phyloP scores from a whole-genome alignment of 2,113 vertebrate genomes.

The Mus musculus region DNA sequence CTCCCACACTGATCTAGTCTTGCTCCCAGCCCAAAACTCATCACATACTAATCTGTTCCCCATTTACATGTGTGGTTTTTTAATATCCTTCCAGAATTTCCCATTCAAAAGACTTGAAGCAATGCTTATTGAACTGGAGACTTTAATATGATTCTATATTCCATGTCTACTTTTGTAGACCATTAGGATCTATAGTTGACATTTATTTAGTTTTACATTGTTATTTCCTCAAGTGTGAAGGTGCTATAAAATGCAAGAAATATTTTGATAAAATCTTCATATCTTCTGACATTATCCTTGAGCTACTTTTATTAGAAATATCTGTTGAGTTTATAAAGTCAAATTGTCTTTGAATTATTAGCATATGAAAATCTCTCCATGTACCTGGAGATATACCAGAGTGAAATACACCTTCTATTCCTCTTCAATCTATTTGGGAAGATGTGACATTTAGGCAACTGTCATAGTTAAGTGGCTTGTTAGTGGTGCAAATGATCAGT shows the following conservation, averaged over 20 bases:
- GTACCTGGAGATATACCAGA: not conserved
- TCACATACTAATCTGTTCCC: constrained; percentile 20
- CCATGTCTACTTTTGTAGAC: constrained; percentile 26
- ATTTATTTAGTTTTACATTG: constrained; percentile 3
- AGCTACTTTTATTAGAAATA: constrained; percentile 10
- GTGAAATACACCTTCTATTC: not conserved
- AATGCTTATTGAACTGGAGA: not conserved
- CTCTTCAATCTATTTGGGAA: not conserved
- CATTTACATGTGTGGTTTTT: constrained; percentile 29
- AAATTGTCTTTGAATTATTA: not conserved
- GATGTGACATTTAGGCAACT: not conserved
- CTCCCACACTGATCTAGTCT: not conserved
- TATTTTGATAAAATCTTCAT: constrained; percentile 11
- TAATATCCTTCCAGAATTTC: constrained; percentile 34
- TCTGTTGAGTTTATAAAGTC: not conserved
- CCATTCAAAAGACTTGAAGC: constrained; percentile 40
- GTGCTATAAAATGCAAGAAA: constrained; percentile 2
- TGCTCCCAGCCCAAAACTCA: not conserved
- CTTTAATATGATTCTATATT: constrained; percentile 39
- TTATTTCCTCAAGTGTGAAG: constrained; percentile 27
- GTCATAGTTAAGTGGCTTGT: not conserved
- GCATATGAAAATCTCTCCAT: not conserved
- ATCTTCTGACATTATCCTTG: constrained; percentile 5
- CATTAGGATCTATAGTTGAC: constrained; percentile 42
- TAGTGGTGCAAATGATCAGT: not conserved